These are phyloP conservation scores for Dyspetes luteomarginatus DNA, from an alignment of 2,888 invertebrate genomes.

Conservation along the genomic window DNA sequence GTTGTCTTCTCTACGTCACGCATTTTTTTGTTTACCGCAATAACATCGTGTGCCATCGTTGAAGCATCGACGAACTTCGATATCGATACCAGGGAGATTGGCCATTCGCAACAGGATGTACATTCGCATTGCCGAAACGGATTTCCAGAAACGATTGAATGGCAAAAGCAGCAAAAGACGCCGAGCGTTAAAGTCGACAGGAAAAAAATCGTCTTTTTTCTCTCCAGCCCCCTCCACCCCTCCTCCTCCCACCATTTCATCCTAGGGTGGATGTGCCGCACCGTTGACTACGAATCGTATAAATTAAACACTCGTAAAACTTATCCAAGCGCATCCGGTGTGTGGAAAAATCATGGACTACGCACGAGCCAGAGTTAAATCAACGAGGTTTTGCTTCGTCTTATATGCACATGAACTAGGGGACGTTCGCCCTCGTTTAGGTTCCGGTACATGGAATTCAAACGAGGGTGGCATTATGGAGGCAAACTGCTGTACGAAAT, in stretches of 20 bases:
- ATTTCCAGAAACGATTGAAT: slow-evolving; percentile 40
- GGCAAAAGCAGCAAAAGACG: slow-evolving; percentile 8
- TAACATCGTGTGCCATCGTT: neutral
- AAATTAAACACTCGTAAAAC: slow-evolving; percentile 68
- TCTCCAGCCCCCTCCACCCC: slow-evolving; percentile 15
- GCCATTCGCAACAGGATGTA: slow-evolving; percentile 53
- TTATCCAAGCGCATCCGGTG: slow-evolving; percentile 60
- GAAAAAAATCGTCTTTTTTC: slow-evolving; percentile 5
- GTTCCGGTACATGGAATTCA: no score
- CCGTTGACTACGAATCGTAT: slow-evolving; percentile 64
- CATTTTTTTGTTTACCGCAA: neutral
- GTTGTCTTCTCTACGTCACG: neutral
- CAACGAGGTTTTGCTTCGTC: slow-evolving; percentile 37
- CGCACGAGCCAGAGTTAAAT: slow-evolving; percentile 66
- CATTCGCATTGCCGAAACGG: slow-evolving; percentile 57
- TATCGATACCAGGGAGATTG: slow-evolving; percentile 33
- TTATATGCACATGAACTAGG: neutral
- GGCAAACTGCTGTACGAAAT: slow-evolving; percentile 6
- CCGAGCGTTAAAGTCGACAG: neutral
- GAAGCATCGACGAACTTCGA: slow-evolving; percentile 44
- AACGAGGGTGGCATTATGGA: slow-evolving; percentile 36
- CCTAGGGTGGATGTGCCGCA: slow-evolving; percentile 39
- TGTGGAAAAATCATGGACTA: slow-evolving; percentile 72
- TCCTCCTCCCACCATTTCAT: neutral
- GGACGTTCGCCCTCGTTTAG: slow-evolving; percentile 16